Percentiles rank a stretch among this genome's conserved stretches.
phyloP scores from a whole-genome alignment of 2,888 invertebrate species.

The Anorthoa munda region DNA sequence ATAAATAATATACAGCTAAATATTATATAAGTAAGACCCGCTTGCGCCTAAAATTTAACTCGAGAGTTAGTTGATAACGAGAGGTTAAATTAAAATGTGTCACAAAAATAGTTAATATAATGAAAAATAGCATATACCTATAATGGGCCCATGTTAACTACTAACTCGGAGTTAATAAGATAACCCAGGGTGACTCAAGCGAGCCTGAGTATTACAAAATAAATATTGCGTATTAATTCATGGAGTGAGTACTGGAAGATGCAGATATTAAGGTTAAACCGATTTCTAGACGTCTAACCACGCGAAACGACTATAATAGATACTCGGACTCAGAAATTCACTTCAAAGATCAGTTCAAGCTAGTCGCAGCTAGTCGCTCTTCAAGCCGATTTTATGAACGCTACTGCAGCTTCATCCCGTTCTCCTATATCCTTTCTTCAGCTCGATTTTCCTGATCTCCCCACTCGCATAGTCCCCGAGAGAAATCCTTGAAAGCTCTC shows the following conservation, averaged over 20 bases:
- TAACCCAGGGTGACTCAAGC: too few species aligned
- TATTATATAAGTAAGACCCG: too few species aligned
- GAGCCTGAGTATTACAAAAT: too few species aligned
- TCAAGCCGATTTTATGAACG: constrained; percentile 30
- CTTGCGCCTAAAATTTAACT: too few species aligned
- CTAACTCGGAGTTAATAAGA: too few species aligned
- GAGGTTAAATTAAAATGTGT: too few species aligned
- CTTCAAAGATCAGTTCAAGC: background rate
- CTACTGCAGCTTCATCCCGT: constrained; percentile 28
- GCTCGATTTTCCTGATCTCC: constrained; percentile 37
- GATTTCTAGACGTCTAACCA: background rate
- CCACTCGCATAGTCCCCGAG: constrained; percentile 41
- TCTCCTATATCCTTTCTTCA: constrained; percentile 23
- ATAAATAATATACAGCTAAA: too few species aligned
- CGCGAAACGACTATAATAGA: background rate
- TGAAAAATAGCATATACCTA: too few species aligned
- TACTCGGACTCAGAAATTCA: background rate
- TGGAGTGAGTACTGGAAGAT: too few species aligned
- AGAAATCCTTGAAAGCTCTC: constrained; percentile 50
- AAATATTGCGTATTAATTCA: too few species aligned
- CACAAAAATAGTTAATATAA: too few species aligned
- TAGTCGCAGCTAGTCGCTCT: constrained; percentile 2
- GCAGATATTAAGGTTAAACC: background rate
- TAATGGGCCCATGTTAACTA: too few species aligned
- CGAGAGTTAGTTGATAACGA: background rate